Conservation (phyloP, 1,140 invertebrate genomes). For the Hylaeus anthracinus region DNA sequence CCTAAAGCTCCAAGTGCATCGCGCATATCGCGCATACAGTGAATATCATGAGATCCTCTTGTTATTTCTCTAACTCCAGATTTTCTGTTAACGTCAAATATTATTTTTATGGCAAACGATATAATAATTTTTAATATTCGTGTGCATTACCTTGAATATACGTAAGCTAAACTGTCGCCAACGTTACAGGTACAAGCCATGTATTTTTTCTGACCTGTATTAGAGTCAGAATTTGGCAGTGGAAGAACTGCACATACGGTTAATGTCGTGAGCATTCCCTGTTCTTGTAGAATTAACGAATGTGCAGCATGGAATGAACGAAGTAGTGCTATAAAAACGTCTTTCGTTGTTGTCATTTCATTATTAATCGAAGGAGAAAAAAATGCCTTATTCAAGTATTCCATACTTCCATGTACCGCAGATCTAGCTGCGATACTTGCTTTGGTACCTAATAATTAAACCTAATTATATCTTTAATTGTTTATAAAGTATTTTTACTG, state of each 20-base stretch:
- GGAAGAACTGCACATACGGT: constrained; percentile 90
- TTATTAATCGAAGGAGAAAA: constrained; percentile 80
- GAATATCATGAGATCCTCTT: constrained; percentile 93
- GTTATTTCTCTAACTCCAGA: constrained; percentile 76
- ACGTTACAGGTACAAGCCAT: constrained; percentile 95
- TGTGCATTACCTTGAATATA: constrained; percentile 86
- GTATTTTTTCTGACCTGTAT: constrained; percentile 81
- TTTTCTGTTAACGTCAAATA: constrained; percentile 55
- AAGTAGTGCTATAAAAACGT: constrained; percentile 90
- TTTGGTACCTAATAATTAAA: constrained; percentile 84
- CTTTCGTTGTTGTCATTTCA: constrained; percentile 77
- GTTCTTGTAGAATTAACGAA: constrained; percentile 91
- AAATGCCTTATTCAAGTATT: constrained; percentile 91
- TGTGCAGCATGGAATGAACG: constrained; percentile 94
- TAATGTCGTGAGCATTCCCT: constrained; percentile 93
- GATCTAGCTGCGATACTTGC: constrained; percentile 93
- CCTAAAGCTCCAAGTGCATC: constrained; percentile 95
- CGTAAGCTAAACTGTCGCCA: constrained; percentile 94
- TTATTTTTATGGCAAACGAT: not conserved
- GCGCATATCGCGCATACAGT: constrained; percentile 93
- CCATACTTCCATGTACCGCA: constrained; percentile 92
- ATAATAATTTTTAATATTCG: constrained; percentile 4
- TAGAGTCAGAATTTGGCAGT: constrained; percentile 74
- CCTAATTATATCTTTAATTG: no score
- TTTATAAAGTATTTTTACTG: not conserved